Base-by-base conservation (phyloP, 2,113 vertebrate species). In the Cynoglossus semilaevis region DNA sequence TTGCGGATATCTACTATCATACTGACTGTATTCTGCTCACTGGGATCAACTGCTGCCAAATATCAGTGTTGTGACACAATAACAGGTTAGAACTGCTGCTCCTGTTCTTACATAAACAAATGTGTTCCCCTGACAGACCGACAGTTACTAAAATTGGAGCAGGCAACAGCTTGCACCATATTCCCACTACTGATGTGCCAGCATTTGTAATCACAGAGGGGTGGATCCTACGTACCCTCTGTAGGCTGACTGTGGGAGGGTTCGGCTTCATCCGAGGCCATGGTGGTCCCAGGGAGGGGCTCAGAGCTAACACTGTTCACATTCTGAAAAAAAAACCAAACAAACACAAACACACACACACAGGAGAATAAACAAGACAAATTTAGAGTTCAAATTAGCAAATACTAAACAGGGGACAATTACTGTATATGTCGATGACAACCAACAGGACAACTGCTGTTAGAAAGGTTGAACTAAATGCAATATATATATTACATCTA, bases 251-350 rank as follows among this genome's bases (percentile, higher is more conserved):
- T 71, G 44, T n/a, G 13, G 43, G 58, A 15, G 10, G 70, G 41
- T 60, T 85, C 84, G 1, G 68, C 44, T 16, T 87, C 79, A 0
- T 77, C 74, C 0, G 48, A 58, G 59, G 86, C 74, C 51, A 72
- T 13, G 63, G 63, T 82, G 60, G 71, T 79, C 46, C 86, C 82
- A 2, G 81, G 83, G 68, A 81, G 85, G 16, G 68, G 67, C 52
- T 88, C 88, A 58, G 70, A 50, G 51, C 50, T 85, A 7, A 77
- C 67, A 12, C 68, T 88, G 77, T 88, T 90, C 34, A 87, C 90
- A 42, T 86, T 84, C 90, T 91, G 59, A 35, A 77, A 65, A 61
- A 72, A 18, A 66, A 7, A 56, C 9, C 18, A 45, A 56, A 60
- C n/a, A n/a, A n/a, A n/a, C n/a, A n/a, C n/a, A n/a, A n/a, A n/a